A percentile compares a stretch with the other conserved stretches of the same genome.
Conservation (phyloP, 2,888 invertebrate species). For the Mesochorus sp. region DNA sequence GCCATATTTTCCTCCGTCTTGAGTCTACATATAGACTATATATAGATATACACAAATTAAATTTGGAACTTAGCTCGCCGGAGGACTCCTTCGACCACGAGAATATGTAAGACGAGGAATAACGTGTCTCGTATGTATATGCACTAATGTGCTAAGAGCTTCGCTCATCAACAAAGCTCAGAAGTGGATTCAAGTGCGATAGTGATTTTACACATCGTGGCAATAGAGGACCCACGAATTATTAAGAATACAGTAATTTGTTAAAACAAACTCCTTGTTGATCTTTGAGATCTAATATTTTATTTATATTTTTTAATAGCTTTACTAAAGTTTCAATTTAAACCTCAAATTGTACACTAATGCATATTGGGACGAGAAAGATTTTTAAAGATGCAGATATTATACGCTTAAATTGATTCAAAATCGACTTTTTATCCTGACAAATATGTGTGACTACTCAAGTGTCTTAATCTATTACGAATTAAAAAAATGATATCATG, state of each 20-base stretch:
- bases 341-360: no score
- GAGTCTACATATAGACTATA: not conserved
- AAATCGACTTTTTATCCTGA: no score
- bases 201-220: constrained; percentile 46
- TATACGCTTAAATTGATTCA: no score
- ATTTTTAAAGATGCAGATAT: no score
- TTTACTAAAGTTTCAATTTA: no score
- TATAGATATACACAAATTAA: not conserved
- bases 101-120: constrained; percentile 12
- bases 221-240: constrained; percentile 62
- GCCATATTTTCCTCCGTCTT: not conserved
- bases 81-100: constrained; percentile 16
- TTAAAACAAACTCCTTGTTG: constrained; percentile 1
- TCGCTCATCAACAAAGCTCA: constrained; percentile 35
- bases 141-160: constrained; percentile 17
- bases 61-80: constrained; percentile 49
- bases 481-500: no score
- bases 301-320: no score
- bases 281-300: constrained; percentile 23
- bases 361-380: no score
- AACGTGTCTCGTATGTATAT: constrained; percentile 39
- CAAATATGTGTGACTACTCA: no score
- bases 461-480: no score
- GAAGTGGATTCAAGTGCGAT: constrained; percentile 61
- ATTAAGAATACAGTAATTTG: constrained; percentile 56